These are phyloP conservation scores for Poecilus cupreus DNA, from an alignment of 2,888 invertebrate species.

Conservation along the genomic window DNA sequence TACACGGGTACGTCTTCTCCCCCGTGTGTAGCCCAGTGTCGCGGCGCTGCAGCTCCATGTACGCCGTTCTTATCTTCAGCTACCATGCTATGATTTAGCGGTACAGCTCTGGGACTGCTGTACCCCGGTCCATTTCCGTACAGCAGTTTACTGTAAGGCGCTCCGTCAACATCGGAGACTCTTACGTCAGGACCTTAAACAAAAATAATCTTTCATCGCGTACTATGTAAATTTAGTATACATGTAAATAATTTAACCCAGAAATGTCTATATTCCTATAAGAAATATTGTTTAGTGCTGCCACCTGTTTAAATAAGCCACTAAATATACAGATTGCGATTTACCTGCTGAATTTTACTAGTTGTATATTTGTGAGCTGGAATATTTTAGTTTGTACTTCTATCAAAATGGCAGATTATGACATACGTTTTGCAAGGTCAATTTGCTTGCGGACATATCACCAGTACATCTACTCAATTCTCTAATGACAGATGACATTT, in stretches of 20 bases:
- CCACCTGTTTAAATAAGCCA: background rate
- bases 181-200: constrained; percentile 78
- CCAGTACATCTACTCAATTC: too few species aligned
- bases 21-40: constrained; percentile 88
- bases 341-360: constrained; percentile 10
- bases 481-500: too few species aligned
- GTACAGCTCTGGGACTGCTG: constrained; percentile 78
- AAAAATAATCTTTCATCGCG: background rate
- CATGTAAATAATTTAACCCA: constrained; percentile 3
- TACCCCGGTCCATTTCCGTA: constrained; percentile 88
- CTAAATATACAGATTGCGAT: constrained; percentile 4
- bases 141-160: constrained; percentile 84
- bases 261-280: background rate
- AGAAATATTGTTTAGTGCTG: background rate
- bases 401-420: background rate
- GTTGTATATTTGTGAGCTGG: background rate
- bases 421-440: background rate
- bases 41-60: constrained; percentile 83
- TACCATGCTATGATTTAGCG: constrained; percentile 71
- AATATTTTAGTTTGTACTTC: background rate
- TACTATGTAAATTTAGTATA: too few species aligned
- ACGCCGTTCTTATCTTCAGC: constrained; percentile 74
- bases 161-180: constrained; percentile 83
- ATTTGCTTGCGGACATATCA: too few species aligned
- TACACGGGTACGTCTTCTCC: constrained; percentile 91